phyloP scores from a whole-genome alignment of 1,140 invertebrate species.

The Scaptomyza graminum region DNA sequence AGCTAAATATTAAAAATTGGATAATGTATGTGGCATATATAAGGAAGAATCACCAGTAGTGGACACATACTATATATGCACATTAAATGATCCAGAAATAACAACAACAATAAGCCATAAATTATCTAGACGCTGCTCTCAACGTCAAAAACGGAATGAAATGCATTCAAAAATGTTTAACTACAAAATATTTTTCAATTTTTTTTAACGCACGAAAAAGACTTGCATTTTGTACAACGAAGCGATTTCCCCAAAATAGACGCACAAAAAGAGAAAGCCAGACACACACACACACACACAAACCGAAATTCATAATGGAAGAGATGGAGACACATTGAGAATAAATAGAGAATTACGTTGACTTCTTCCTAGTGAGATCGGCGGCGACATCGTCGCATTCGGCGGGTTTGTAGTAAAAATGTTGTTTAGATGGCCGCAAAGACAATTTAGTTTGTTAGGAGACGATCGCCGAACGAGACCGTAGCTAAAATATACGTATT shows the following conservation, averaged over 20 bases:
- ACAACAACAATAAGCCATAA: conserved; percentile 6
- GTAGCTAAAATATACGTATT: conserved; percentile 59
- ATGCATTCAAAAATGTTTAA: conserved; percentile 53
- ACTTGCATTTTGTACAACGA: conserved; percentile 42
- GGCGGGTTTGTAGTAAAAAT: conserved; percentile 60
- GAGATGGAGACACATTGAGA: conserved; percentile 48
- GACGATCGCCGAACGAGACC: conserved; percentile 81
- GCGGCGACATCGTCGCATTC: conserved; percentile 33
- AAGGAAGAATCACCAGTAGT: too few species aligned
- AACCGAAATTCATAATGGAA: conserved; percentile 4
- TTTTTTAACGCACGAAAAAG: conserved; percentile 43
- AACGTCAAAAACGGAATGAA: conserved; percentile 14
- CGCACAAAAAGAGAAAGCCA: conserved; percentile 30
- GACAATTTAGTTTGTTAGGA: conserved; percentile 78
- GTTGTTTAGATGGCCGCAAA: conserved; percentile 58
- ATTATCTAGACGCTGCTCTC: conserved; percentile 2
- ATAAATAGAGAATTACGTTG: conserved; percentile 16
- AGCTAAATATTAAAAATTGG: too few species aligned
- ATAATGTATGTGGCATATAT: too few species aligned
- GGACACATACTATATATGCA: too few species aligned
- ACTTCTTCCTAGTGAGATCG: conserved; percentile 48
- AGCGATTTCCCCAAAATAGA: conserved; percentile 59
- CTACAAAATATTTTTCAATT: conserved; percentile 50
- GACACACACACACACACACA: neutral
- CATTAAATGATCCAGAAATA: neutral